Conservation (phyloP, 2,797 vertebrate species). For the Carapus acus region DNA sequence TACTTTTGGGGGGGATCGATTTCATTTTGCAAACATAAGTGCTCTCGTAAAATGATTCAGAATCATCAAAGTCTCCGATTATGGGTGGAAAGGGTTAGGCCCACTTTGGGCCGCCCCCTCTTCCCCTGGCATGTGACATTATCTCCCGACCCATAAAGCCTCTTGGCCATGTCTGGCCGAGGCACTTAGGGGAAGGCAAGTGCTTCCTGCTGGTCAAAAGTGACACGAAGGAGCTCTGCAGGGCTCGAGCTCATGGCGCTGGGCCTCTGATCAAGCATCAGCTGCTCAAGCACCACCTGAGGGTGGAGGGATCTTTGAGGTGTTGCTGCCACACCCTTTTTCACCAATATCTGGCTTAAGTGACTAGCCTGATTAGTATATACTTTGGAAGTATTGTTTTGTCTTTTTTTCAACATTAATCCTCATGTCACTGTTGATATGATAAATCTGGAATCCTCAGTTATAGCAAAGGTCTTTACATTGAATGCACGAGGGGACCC, state of each 20-base stretch:
- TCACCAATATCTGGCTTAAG: constrained; percentile 26
- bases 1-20: constrained; percentile 50
- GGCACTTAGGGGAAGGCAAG: constrained; percentile 41
- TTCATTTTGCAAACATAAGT: constrained; percentile 59
- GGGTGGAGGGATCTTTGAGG: constrained; percentile 35
- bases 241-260: constrained; percentile 35
- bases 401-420: constrained; percentile 43
- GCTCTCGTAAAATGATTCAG: constrained; percentile 54
- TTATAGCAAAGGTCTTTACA: constrained; percentile 40
- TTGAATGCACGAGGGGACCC: constrained; percentile 32
- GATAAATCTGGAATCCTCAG: constrained; percentile 35
- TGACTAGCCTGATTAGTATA: constrained; percentile 34
- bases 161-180: constrained; percentile 19
- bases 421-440: constrained; percentile 19
- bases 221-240: constrained; percentile 41
- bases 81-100: constrained; percentile 38
- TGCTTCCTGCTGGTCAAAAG: constrained; percentile 61
- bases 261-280: constrained; percentile 36
- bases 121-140: constrained; percentile 40
- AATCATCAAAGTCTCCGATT: constrained; percentile 48
- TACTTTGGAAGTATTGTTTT: constrained; percentile 61
- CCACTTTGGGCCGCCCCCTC: constrained; percentile 28
- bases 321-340: constrained; percentile 35
- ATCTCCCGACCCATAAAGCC: constrained; percentile 36
- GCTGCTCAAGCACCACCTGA: constrained; percentile 29